These are phyloP conservation scores for Eupeodes latifasciatus DNA, from an alignment of 2,888 invertebrate genomes.

Conservation along the genomic window DNA sequence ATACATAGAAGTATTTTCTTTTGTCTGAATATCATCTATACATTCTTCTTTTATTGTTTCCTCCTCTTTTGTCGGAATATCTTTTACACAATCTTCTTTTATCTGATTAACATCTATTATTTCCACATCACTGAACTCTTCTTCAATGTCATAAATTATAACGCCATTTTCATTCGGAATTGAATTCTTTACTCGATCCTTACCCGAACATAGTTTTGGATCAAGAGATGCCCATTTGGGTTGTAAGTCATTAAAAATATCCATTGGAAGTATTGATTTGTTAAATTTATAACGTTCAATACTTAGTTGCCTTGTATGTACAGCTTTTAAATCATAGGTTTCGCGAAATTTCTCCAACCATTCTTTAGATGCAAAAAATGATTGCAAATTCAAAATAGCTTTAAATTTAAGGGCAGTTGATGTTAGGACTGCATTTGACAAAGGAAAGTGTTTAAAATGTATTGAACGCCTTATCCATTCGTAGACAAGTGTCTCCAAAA, in stretches of 20 bases:
- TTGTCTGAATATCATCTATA: too few species aligned
- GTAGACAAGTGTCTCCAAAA: conserved; percentile 18
- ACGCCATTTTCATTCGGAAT: too few species aligned
- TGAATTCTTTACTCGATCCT: neutral
- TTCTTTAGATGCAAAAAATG: neutral
- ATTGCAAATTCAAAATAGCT: neutral
- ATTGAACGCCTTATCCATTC: conserved; percentile 47
- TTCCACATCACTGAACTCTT: neutral
- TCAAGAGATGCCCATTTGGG: neutral
- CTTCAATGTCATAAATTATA: too few species aligned
- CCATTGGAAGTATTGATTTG: conserved; percentile 11
- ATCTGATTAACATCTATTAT: conserved; percentile 8
- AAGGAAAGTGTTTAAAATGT: neutral
- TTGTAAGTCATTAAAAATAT: conserved; percentile 37
- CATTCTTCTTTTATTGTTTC: too few species aligned
- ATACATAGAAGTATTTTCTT: neutral
- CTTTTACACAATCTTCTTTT: neutral
- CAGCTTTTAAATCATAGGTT: neutral
- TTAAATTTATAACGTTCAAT: conserved; percentile 6
- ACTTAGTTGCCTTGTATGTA: neutral
- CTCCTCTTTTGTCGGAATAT: neutral
- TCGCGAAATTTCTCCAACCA: conserved; percentile 30
- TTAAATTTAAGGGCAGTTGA: conserved; percentile 30
- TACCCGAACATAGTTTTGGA: neutral
- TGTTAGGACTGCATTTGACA: conserved; percentile 19